These are phyloP conservation scores for Aphodius sticticus DNA, from an alignment of 2,888 invertebrate species.

Conservation along the genomic window DNA sequence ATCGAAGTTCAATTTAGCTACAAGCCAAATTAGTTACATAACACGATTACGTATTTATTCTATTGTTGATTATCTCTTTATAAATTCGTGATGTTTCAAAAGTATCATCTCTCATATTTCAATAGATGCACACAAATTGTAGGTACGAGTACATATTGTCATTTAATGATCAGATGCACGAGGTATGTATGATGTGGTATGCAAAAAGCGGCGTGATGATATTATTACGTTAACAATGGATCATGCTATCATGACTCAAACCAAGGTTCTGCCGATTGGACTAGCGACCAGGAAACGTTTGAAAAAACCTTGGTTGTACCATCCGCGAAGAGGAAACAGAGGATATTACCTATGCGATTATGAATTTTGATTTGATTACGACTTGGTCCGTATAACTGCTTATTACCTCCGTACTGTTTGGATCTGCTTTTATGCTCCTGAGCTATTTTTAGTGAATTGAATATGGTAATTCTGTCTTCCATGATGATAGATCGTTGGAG, in stretches of 20 bases:
- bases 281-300: conserved; percentile 32
- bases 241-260: conserved; percentile 11
- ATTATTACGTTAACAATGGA: background rate
- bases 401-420: background rate
- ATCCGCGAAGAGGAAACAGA: conserved; percentile 31
- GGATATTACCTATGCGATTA: conserved; percentile 5
- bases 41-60: background rate
- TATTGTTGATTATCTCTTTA: background rate
- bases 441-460: conserved; percentile 7
- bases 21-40: background rate
- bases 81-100: background rate
- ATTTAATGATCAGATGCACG: background rate
- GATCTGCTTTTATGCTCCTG: conserved; percentile 16
- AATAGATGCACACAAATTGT: background rate
- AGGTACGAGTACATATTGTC: background rate
- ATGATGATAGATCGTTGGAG: no score
- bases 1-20: background rate
- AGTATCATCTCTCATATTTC: background rate
- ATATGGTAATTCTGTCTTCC: no score
- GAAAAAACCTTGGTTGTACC: conserved; percentile 32
- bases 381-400: conserved; percentile 6
- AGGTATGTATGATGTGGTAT: background rate
- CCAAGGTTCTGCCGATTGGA: conserved; percentile 31
- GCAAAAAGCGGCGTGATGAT: background rate
- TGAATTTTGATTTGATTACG: conserved; percentile 15